Conservation (phyloP, 2,797 vertebrate species). For the Fistularia tabacaria region DNA sequence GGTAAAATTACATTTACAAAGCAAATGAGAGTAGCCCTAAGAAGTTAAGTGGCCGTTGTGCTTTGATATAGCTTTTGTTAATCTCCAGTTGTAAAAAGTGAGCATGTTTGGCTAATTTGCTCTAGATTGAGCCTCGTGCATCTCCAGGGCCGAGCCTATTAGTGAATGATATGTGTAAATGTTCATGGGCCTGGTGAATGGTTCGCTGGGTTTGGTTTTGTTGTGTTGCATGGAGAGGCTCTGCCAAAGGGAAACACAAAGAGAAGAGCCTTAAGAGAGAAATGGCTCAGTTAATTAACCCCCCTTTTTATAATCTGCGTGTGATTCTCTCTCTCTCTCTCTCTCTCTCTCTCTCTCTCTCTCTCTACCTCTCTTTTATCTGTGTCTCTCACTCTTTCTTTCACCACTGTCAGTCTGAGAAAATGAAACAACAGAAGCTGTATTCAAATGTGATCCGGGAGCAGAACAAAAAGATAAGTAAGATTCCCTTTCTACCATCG, state of each 20-base stretch:
- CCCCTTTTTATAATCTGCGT: slow-evolving; percentile 66
- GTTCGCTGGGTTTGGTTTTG: slow-evolving; percentile 63
- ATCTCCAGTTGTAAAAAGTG: slow-evolving; percentile 46
- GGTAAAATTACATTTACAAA: slow-evolving; percentile 60
- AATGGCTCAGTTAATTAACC: slow-evolving; percentile 76
- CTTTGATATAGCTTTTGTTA: slow-evolving; percentile 50
- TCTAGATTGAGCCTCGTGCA: slow-evolving; percentile 35
- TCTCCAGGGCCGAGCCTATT: slow-evolving; percentile 47
- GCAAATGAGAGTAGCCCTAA: slow-evolving; percentile 56
- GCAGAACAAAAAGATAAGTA: slow-evolving; percentile 79
- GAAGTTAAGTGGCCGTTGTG: slow-evolving; percentile 57
- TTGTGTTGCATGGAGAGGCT: slow-evolving; percentile 58
- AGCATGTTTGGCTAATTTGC: slow-evolving; percentile 59
- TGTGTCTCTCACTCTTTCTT: slow-evolving; percentile 39
- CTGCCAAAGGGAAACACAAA: slow-evolving; percentile 47
- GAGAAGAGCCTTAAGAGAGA: slow-evolving; percentile 63
- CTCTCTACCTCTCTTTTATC: slow-evolving; percentile 5
- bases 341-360: slow-evolving; percentile 33
- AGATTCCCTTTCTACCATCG: slow-evolving; percentile 56
- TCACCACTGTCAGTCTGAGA: slow-evolving; percentile 79
- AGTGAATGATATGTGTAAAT: slow-evolving; percentile 66
- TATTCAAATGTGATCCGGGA: slow-evolving; percentile 84
- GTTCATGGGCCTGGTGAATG: slow-evolving; percentile 59
- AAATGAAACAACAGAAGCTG: slow-evolving; percentile 82
- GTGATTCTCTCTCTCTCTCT: slow-evolving; percentile 35